Base-by-base conservation (phyloP, 2,888 invertebrate genomes). In the Epirrhoe tristata region DNA sequence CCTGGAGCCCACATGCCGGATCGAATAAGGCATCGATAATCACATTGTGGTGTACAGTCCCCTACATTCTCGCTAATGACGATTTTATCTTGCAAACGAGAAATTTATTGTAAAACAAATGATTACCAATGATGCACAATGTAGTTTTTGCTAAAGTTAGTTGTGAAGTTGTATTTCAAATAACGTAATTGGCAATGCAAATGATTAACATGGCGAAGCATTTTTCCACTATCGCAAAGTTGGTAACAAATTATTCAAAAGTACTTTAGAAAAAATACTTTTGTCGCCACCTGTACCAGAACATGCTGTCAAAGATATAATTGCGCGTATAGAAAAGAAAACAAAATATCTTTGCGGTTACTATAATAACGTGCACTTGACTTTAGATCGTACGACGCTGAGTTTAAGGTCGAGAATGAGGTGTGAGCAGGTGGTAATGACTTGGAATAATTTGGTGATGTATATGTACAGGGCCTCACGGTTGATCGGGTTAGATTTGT, bases 1-100 rank as follows among this genome's bases (percentile, higher is more conserved):
- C 88, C 84, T 83, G 83, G 89, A 90, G 91, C 93, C 93, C 93
- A 93, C 93, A 93, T 92, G 92, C 89, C 90, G 83, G 82, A 85
- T 82, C 89, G 88, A 90, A 91, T 90, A 92, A 91, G 91, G 90
- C 90, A 86, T 86, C 86, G 83, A 86, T 92, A 91, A 92, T 93
- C 88, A 90, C 87, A 88, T 79, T 83, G 85, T 59, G 62, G 59
- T 65, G 66, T 67, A 69, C 63, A 63, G 58, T 72, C 67, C 72
- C 69, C 70, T 73, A 76, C 77, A 79, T 75, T 77, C 72, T 70
- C 56, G 60, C 72, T 80, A 80, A 78, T 81, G 74, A 80, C 74
- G 75, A 79, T 82, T 80, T 78, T 80, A 79, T 81, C 79, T 78
- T 72, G 50, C 71, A 67, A 68, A 58, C 73, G 72, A 67, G 74